phyloP scores from a whole-genome alignment of 1,140 invertebrate species.

The Sarcophaga peregrina region DNA sequence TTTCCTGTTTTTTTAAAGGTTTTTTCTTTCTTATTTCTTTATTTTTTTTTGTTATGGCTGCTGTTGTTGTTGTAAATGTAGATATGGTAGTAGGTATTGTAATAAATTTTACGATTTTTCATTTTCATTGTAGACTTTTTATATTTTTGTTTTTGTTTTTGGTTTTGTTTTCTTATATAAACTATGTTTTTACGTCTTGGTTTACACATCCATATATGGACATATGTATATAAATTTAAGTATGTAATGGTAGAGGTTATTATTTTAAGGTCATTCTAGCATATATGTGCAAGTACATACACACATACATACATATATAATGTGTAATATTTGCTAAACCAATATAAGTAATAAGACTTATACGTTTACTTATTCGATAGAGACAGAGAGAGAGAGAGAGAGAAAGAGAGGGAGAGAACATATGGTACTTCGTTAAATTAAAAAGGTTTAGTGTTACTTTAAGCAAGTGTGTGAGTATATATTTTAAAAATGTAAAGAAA shows the following conservation, averaged over 20 bases:
- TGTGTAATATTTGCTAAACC: neutral
- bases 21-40: no score
- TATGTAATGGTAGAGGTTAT: no score
- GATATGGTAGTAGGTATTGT: neutral
- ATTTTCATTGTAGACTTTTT: neutral
- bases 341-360: neutral
- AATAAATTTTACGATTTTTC: neutral
- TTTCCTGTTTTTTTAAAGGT: neutral
- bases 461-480: neutral
- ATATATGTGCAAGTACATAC: neutral
- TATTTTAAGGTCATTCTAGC: slow-evolving; percentile 3
- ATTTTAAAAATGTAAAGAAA: neutral
- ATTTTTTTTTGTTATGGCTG: no score
- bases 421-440: neutral
- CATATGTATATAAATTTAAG: no score
- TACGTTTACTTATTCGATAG: neutral
- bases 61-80: neutral
- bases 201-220: no score
- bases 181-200: neutral
- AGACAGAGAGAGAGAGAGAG: no score
- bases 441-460: neutral
- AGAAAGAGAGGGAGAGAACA: neutral
- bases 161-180: neutral
- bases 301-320: neutral
- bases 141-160: no score